Evolutionary conservation across 2,888 invertebrate genomes (phyloP), one percentile per base, ranked within the genome.

Genomic region (Ornithoptera alexandrae): DNA sequence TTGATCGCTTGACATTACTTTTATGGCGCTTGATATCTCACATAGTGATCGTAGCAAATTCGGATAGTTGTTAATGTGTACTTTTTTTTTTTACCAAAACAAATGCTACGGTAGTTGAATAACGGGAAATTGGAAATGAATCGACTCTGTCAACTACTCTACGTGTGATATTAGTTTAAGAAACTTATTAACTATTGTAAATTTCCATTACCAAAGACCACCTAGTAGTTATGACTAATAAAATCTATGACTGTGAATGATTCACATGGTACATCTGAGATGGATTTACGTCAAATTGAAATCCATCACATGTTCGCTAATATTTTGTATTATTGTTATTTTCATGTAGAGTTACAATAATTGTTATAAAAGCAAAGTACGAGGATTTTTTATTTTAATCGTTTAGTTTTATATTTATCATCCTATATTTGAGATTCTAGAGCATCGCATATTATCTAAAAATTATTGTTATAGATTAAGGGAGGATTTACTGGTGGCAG

Each of bases 1-100:
- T 87, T 87, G 88, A 90, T 90, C 88, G 85, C 79, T 79, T 84
- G 80, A 87, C 87, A 89, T 92, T 88, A 87, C 85, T 83, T 88
- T 91, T 84, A 91, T 84, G 88, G 88, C 86, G 85, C 84, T 84
- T 81, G 79, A 82, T 89, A 88, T 88, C 86, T 85, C 72, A 72
- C 76, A 77, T 77, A 85, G 81, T 79, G 83, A 89, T 90, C 88
- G 86, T 86, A 80, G 87, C 89, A 84, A 90, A 91, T 90, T 87
- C 78, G 85, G 87, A 90, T 87, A 83, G 82, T 90, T 89, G 79
- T 82, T 17, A 79, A 77, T 79, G 84, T 79, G 85, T 84, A 79
- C 77, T 53, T 76, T 75, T 76, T 79, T 79, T 77, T 79, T 81
- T 82, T 84, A 75, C 79, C 84, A 86, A 86, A 89, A 89, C 87